Evolutionary conservation across 1,140 invertebrate species (phyloP).

Genomic region (Chrysomallon squamiferum): DNA sequence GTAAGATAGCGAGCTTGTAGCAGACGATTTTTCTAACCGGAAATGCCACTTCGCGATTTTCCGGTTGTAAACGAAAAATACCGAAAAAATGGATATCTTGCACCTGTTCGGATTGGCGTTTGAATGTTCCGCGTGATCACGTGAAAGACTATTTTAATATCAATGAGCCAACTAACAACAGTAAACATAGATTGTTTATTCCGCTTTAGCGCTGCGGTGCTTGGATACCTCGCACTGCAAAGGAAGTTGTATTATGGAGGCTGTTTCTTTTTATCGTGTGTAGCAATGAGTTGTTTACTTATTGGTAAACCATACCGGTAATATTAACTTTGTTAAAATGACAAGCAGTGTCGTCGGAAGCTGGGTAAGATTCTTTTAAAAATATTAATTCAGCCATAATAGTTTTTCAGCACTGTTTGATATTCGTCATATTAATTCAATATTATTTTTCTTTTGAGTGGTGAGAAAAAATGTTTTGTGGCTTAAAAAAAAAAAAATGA

Average conservation of each 20-base stretch:
- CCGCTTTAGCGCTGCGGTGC: not conserved
- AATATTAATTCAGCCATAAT: too few species aligned
- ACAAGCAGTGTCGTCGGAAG: slow-evolving; percentile 5
- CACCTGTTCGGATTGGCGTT: slow-evolving; percentile 3
- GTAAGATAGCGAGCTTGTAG: too few species aligned
- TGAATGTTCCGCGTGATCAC: not conserved
- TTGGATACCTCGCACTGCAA: not conserved
- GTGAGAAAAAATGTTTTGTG: too few species aligned
- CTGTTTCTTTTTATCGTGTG: not conserved
- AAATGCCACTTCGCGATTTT: not conserved
- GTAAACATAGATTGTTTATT: slow-evolving; percentile 9
- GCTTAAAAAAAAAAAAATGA: too few species aligned
- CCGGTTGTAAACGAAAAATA: not conserved
- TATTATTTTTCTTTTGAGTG: too few species aligned
- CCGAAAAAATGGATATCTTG: not conserved
- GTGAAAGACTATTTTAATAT: not conserved
- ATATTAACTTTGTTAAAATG: slow-evolving; percentile 1
- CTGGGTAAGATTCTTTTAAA: slow-evolving; percentile 6
- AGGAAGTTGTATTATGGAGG: not conserved
- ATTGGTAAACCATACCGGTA: not conserved
- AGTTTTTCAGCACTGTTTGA: too few species aligned
- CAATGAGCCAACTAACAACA: slow-evolving; percentile 6
- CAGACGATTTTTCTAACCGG: not conserved
- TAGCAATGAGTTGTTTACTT: slow-evolving; percentile 6
- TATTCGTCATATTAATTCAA: too few species aligned